phyloP scores from a whole-genome alignment of 35 echinoderm and acorn worm genomes.

The Heliocidaris erythrogramma region DNA sequence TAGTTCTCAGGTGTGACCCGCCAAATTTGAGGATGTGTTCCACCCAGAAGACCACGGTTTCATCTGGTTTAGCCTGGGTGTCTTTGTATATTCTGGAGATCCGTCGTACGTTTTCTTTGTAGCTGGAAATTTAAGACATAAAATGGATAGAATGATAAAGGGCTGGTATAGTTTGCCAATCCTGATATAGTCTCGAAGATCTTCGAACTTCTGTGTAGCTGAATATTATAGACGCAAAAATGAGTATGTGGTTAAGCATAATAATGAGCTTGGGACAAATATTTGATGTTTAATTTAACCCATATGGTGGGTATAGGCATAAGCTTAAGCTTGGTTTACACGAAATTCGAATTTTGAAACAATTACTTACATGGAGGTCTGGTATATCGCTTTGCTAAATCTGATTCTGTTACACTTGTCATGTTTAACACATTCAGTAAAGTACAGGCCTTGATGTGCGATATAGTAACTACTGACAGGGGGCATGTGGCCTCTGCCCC shows the following conservation, averaged over 20 bases:
- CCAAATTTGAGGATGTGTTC: slow-evolving; percentile 76
- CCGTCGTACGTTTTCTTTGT: slow-evolving; percentile 21
- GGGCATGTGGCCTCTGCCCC: not conserved
- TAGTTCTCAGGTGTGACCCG: slow-evolving; percentile 49
- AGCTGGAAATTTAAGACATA: slow-evolving; percentile 32
- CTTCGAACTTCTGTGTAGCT: too few relatives aligned
- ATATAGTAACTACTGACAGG: not conserved
- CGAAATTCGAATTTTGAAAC: not conserved
- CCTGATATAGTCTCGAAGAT: slow-evolving; percentile 39
- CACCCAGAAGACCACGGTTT: slow-evolving; percentile 73
- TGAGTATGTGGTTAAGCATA: not conserved
- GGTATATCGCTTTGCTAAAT: too few relatives aligned
- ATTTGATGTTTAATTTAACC: not conserved
- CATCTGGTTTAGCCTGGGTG: slow-evolving; percentile 4
- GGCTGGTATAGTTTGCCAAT: slow-evolving; percentile 17
- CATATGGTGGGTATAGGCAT: too few relatives aligned
- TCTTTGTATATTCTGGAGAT: slow-evolving; percentile 54
- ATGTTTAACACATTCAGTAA: not conserved
- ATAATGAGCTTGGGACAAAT: not conserved
- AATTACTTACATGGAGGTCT: too few relatives aligned
- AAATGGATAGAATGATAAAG: not conserved
- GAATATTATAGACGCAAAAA: too few relatives aligned
- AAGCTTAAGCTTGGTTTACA: too few relatives aligned
- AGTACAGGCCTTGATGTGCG: not conserved
- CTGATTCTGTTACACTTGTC: not conserved